Evolutionary conservation across 2,888 invertebrate genomes (phyloP).

Genomic region (Pycnomerus fuliginosus): DNA sequence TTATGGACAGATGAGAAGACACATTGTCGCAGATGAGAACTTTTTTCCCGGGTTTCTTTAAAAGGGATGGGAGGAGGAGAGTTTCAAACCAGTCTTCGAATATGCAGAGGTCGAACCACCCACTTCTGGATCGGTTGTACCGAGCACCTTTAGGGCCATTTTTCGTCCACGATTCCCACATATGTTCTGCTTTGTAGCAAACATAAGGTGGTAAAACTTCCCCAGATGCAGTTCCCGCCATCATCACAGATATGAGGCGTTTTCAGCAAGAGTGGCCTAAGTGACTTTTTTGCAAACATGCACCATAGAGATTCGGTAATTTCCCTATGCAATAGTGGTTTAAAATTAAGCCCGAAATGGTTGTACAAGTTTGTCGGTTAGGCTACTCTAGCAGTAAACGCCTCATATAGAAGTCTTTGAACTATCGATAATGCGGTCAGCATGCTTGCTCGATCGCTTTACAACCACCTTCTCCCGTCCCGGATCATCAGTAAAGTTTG

Average conservation of each 20-base stretch:
- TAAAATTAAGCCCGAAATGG: too few relatives aligned
- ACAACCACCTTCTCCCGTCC: slow-evolving; percentile 30
- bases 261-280: too few relatives aligned
- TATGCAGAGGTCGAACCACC: not conserved
- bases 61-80: not conserved
- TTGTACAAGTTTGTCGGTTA: too few relatives aligned
- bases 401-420: too few relatives aligned
- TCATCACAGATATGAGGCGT: not conserved
- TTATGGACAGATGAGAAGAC: not conserved
- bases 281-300: too few relatives aligned
- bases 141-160: not conserved
- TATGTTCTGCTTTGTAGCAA: slow-evolving; percentile 12
- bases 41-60: not conserved
- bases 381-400: too few relatives aligned
- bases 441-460: slow-evolving; percentile 15
- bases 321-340: too few relatives aligned
- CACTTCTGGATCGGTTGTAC: not conserved
- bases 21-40: not conserved
- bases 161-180: slow-evolving; percentile 29
- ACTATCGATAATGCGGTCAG: not conserved
- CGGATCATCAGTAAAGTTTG: slow-evolving; percentile 34
- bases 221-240: not conserved
- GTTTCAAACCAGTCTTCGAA: not conserved
- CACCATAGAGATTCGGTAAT: too few relatives aligned
- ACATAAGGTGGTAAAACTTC: not conserved